Conservation (phyloP, 1,140 invertebrate genomes). For the Papilio xuthus region DNA sequence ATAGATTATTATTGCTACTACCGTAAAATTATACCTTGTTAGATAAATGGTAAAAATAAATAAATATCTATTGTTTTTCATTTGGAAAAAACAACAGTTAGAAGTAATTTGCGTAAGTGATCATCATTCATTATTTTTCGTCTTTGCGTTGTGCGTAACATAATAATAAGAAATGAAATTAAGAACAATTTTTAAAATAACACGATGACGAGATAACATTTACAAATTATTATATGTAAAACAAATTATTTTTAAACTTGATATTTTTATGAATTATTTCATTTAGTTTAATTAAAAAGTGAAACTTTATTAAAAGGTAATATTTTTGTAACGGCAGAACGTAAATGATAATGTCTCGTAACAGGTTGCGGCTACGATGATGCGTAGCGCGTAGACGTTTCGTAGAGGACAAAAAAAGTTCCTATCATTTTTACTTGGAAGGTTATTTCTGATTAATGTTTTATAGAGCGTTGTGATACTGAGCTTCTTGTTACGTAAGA, state of each 20-base stretch:
- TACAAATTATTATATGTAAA: too few species aligned
- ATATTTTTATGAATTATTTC: too few species aligned
- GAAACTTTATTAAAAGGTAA: neutral
- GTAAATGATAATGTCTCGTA: constrained; percentile 27
- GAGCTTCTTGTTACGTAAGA: constrained; percentile 38
- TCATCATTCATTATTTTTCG: neutral
- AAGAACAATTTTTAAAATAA: neutral
- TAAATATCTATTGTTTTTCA: neutral
- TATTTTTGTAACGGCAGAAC: neutral
- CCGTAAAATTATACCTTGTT: neutral
- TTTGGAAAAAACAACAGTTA: neutral
- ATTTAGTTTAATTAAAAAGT: neutral
- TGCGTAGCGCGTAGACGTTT: constrained; percentile 53
- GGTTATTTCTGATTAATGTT: constrained; percentile 56
- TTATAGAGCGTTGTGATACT: constrained; percentile 34
- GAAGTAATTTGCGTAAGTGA: neutral
- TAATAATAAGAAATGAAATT: neutral
- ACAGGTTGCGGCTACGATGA: constrained; percentile 37
- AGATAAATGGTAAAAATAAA: neutral
- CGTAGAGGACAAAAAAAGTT: constrained; percentile 58
- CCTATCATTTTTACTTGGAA: constrained; percentile 56
- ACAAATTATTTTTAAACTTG: too few species aligned
- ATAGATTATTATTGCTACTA: neutral
- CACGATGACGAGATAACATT: neutral
- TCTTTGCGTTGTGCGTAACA: neutral